Conservation (phyloP, 2,888 invertebrate species). For the Phyllotreta striolata region DNA sequence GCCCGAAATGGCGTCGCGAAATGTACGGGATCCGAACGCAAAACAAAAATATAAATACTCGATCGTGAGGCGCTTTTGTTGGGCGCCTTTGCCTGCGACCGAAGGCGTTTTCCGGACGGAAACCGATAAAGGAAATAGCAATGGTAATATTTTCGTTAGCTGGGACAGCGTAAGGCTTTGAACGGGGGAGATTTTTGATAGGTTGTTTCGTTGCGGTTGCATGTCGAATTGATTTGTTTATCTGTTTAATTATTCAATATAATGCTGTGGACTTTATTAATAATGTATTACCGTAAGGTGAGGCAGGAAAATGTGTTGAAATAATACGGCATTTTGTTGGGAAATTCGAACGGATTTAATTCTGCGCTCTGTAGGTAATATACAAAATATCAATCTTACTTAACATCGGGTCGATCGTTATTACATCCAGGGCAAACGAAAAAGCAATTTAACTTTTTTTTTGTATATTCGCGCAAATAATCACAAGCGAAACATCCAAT, state of each 20-base stretch:
- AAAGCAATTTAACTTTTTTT: not conserved
- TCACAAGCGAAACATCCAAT: too few relatives aligned
- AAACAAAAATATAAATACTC: constrained; percentile 15
- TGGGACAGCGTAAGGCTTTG: not conserved
- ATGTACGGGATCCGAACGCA: not conserved
- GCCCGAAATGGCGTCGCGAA: constrained; percentile 14
- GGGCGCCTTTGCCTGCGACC: constrained; percentile 1
- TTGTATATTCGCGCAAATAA: not conserved
- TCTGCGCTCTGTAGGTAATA: too few relatives aligned
- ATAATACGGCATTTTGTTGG: too few relatives aligned
- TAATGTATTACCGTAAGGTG: too few relatives aligned
- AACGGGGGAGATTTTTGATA: too few relatives aligned
- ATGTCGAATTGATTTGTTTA: not conserved
- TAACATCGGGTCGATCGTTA: too few relatives aligned
- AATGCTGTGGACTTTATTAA: too few relatives aligned
- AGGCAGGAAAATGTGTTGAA: too few relatives aligned
- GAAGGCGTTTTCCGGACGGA: constrained; percentile 12
- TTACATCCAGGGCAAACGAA: not conserved
- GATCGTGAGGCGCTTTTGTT: constrained; percentile 14
- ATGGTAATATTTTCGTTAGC: constrained; percentile 15
- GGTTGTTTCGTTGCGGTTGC: constrained; percentile 1
- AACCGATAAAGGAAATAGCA: constrained; percentile 13
- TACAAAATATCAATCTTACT: too few relatives aligned
- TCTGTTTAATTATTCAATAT: too few relatives aligned
- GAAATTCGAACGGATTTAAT: too few relatives aligned